phyloP scores from a whole-genome alignment of 2,888 invertebrate species.

The Polydrusus tereticollis region DNA sequence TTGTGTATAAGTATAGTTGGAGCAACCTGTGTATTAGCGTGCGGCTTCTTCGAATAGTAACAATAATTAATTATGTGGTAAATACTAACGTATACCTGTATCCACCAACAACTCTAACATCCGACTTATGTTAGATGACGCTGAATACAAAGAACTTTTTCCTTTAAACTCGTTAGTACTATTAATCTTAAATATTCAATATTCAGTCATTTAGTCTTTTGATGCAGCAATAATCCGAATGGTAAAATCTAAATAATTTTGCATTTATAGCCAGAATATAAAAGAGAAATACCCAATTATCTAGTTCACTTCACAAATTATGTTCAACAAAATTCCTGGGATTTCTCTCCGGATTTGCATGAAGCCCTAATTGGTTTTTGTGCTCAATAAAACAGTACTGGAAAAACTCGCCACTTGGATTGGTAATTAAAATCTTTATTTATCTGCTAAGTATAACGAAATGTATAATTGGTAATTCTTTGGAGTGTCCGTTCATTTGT shows the following conservation, averaged over 20 bases:
- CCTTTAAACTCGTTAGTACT: slow-evolving; percentile 22
- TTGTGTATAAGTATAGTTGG: too few species aligned
- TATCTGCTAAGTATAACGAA: too few species aligned
- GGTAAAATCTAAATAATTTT: slow-evolving; percentile 21
- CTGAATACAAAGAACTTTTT: slow-evolving; percentile 5
- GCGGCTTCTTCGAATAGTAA: too few species aligned
- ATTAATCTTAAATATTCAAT: slow-evolving; percentile 31
- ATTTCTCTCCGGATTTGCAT: slow-evolving; percentile 25
- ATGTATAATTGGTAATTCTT: too few species aligned
- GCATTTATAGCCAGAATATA: slow-evolving; percentile 29
- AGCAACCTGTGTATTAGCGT: too few species aligned
- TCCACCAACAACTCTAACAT: too few species aligned
- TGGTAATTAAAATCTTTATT: not conserved
- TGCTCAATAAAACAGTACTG: slow-evolving; percentile 7
- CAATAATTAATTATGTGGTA: too few species aligned
- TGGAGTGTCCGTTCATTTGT: too few species aligned
- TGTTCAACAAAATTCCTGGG: slow-evolving; percentile 27
- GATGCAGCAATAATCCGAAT: slow-evolving; percentile 26
- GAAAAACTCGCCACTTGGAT: slow-evolving; percentile 4
- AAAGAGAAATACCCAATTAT: slow-evolving; percentile 43
- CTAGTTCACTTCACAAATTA: slow-evolving; percentile 39
- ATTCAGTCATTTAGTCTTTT: slow-evolving; percentile 25
- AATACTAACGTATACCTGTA: too few species aligned
- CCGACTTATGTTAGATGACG: too few species aligned
- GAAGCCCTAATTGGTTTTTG: slow-evolving; percentile 12